Evolutionary conservation across 2,113 vertebrate genomes (phyloP).

Genomic region (Cyanoderma ruficeps): DNA sequence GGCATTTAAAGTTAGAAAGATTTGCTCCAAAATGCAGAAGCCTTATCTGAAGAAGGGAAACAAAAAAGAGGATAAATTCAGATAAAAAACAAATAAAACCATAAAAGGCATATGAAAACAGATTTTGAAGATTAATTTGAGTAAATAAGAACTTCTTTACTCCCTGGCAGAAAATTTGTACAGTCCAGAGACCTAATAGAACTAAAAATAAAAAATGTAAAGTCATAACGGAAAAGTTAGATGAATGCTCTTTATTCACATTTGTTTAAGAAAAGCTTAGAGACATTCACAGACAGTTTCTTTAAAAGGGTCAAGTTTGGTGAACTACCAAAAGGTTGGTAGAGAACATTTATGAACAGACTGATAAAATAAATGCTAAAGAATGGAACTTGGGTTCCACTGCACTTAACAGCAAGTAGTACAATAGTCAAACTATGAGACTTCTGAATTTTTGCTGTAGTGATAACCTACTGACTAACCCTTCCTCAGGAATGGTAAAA

Average conservation of each 20-base stretch:
- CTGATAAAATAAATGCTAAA: neutral
- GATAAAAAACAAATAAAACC: neutral
- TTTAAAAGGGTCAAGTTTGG: neutral
- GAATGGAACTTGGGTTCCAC: neutral
- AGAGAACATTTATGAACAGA: neutral
- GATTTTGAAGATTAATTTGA: neutral
- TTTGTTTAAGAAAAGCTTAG: neutral
- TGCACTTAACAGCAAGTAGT: neutral
- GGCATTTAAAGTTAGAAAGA: neutral
- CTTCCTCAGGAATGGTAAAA: neutral
- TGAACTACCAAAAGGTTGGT: neutral
- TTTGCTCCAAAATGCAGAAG: neutral
- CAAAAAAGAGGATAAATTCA: neutral
- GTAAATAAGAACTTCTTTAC: neutral
- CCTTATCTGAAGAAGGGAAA: neutral
- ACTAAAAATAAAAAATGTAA: neutral
- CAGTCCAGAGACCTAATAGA: neutral
- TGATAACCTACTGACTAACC: neutral
- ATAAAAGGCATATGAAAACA: neutral
- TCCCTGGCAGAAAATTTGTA: neutral
- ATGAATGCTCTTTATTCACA: neutral
- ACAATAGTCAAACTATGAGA: neutral
- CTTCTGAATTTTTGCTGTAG: neutral
- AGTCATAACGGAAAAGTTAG: neutral
- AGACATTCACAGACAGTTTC: neutral